Conservation (phyloP, 2,888 invertebrate species). For the Epinotia brunnichana region DNA sequence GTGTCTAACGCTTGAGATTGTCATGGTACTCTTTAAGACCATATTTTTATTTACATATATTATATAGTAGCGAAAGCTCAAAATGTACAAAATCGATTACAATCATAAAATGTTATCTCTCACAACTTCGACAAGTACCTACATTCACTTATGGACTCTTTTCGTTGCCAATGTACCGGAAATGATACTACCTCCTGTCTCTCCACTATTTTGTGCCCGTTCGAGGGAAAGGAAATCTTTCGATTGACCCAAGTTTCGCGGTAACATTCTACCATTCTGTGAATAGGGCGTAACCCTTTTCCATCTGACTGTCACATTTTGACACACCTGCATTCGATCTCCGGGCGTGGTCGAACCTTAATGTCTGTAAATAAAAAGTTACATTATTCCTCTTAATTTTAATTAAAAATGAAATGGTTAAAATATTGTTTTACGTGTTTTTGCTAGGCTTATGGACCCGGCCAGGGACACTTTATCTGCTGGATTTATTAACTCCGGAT, state of each 20-base stretch:
- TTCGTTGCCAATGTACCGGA: slow-evolving; percentile 8
- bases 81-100: neutral
- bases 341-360: slow-evolving; percentile 41
- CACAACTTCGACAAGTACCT: neutral
- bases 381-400: neutral
- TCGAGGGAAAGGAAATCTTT: slow-evolving; percentile 19
- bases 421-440: slow-evolving; percentile 45
- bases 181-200: slow-evolving; percentile 20
- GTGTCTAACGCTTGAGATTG: too few species aligned
- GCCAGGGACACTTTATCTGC: slow-evolving; percentile 21
- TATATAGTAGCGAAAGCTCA: too few species aligned
- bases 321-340: slow-evolving; percentile 57
- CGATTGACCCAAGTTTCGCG: slow-evolving; percentile 31
- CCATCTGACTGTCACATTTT: slow-evolving; percentile 56
- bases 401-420: neutral
- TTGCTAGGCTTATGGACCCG: slow-evolving; percentile 33
- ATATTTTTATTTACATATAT: too few species aligned
- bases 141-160: slow-evolving; percentile 21
- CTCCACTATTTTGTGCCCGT: slow-evolving; percentile 6
- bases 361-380: neutral
- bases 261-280: slow-evolving; percentile 28
- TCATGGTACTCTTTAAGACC: too few species aligned
- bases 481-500: slow-evolving; percentile 27
- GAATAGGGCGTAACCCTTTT: slow-evolving; percentile 55
- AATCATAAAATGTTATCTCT: neutral